A percentile compares a stretch with the other conserved stretches of the same genome.
These are phyloP conservation scores for Cavia porcellus DNA, from an alignment of 2,113 vertebrate genomes.

Conservation along the genomic window DNA sequence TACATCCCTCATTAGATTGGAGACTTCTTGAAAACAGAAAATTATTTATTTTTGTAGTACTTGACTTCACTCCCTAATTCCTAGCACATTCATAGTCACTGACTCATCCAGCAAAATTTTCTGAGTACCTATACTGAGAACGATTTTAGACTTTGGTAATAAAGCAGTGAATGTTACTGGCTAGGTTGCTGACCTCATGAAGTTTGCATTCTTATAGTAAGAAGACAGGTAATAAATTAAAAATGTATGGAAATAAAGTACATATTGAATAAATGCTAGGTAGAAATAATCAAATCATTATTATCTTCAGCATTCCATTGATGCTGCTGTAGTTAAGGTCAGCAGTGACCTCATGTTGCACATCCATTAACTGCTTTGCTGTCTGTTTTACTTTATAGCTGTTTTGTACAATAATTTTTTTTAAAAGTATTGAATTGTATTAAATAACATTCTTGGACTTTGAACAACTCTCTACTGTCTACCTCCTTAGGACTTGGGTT, in stretches of 20 bases:
- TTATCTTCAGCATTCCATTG: not conserved
- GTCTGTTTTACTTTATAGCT: not conserved
- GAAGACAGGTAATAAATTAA: not conserved
- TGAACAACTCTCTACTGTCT: not conserved
- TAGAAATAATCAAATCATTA: not conserved
- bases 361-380: not conserved
- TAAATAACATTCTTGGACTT: conserved; percentile 43
- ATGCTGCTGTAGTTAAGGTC: not conserved
- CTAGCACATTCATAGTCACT: not conserved
- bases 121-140: not conserved
- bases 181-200: not conserved
- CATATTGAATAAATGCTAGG: not conserved
- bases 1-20: not conserved
- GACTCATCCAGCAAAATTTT: not conserved
- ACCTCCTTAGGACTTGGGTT: conserved; percentile 36
- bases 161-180: not conserved
- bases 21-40: not conserved
- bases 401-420: not conserved
- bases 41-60: not conserved
- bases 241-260: conserved; percentile 16
- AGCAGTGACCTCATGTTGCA: not conserved
- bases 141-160: not conserved
- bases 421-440: not conserved
- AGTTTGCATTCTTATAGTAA: not conserved
- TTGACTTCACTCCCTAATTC: not conserved